Evolutionary conservation across 2,888 invertebrate genomes (phyloP).

Genomic region (Eupithecia subfuscata): DNA sequence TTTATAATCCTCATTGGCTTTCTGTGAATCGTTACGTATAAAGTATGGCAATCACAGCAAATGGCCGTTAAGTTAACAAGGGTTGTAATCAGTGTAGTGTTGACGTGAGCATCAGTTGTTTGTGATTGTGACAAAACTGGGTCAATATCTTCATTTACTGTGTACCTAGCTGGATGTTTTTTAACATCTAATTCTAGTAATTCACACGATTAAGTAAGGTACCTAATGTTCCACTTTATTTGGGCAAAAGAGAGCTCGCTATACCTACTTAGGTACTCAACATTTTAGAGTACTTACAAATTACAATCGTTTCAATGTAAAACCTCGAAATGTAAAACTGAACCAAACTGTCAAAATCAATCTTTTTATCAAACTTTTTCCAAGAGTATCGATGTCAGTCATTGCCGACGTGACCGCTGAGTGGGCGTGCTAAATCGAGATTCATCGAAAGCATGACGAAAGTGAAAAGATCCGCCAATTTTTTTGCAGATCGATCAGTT

Average conservation of each 20-base stretch:
- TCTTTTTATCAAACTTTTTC: constrained; percentile 34
- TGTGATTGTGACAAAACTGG: background rate
- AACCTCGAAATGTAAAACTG: background rate
- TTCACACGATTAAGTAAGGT: too few relatives aligned
- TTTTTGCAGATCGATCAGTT: constrained; percentile 71
- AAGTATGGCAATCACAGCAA: constrained; percentile 19
- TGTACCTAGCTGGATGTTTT: background rate
- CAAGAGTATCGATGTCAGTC: constrained; percentile 34
- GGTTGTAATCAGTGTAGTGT: background rate
- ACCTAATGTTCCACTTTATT: background rate
- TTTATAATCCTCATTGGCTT: constrained; percentile 41
- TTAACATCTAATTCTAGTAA: background rate
- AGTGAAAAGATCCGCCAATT: constrained; percentile 66
- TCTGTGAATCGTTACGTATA: constrained; percentile 30
- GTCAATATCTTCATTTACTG: constrained; percentile 8
- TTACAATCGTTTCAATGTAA: background rate
- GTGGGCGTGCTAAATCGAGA: constrained; percentile 75
- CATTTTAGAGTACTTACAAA: background rate
- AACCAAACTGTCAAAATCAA: constrained; percentile 14
- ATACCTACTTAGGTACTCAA: background rate
- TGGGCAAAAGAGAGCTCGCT: background rate
- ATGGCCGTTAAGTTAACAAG: constrained; percentile 12
- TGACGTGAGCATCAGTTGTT: background rate
- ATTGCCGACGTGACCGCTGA: constrained; percentile 49
- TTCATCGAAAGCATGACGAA: constrained; percentile 59